A percentile compares a stretch with the other conserved stretches of the same genome.
phyloP scores from a whole-genome alignment of 2,888 invertebrate species.

The Gonocerus acuteangulatus region DNA sequence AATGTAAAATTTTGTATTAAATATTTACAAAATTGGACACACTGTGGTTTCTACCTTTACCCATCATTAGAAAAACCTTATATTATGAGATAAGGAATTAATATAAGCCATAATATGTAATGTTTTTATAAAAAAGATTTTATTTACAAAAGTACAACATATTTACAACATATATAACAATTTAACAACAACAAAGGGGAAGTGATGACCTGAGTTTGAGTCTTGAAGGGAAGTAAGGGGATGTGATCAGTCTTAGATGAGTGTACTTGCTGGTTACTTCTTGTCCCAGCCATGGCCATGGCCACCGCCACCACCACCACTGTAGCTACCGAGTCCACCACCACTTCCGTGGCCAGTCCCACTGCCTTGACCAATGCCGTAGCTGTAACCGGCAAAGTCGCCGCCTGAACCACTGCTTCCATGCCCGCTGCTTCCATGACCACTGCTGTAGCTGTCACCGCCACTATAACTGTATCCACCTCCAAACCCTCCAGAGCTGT shows the following conservation, averaged over 20 bases:
- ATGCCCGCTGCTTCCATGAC: background rate
- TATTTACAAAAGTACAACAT: conserved; percentile 16
- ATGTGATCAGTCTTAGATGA: background rate
- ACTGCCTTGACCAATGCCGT: conserved; percentile 18
- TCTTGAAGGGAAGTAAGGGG: background rate
- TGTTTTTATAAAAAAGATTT: background rate
- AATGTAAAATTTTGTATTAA: too few species aligned
- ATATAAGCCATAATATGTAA: too few species aligned
- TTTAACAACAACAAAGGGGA: conserved; percentile 5
- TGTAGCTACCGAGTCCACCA: background rate
- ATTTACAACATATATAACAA: conserved; percentile 24
- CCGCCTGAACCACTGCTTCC: background rate
- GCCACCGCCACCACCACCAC: conserved; percentile 8
- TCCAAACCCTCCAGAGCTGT: background rate
- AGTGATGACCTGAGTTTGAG: conserved; percentile 7
- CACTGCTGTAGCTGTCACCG: conserved; percentile 2
- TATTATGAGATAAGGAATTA: too few species aligned
- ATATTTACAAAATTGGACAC: too few species aligned
- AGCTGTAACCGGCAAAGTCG: background rate
- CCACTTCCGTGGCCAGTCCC: conserved; percentile 1
- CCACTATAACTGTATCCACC: conserved; percentile 8
- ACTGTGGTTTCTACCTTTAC: too few species aligned
- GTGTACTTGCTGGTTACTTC: background rate
- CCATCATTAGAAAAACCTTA: too few species aligned
- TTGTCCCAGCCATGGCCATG: conserved; percentile 23